phyloP scores from a whole-genome alignment of 2,113 vertebrate genomes.

The Pseudonaja textilis region DNA sequence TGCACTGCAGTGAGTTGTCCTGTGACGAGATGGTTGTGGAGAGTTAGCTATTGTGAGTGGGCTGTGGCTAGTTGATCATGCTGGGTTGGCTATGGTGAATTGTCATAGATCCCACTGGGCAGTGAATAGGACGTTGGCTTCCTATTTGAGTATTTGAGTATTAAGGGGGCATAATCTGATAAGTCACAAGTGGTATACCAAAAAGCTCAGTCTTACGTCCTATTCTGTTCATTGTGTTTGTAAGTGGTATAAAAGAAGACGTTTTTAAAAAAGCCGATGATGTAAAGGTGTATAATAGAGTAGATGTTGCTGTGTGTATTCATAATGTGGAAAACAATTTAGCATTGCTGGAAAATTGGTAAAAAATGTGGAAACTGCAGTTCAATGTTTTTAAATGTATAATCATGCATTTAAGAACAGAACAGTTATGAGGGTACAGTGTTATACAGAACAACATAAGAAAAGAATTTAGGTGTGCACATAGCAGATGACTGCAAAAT shows the following conservation, averaged over 20 bases:
- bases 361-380: background rate
- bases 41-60: too few species aligned
- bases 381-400: background rate
- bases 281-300: background rate
- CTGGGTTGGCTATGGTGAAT: too few species aligned
- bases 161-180: too few species aligned
- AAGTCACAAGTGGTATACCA: background rate
- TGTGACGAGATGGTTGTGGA: too few species aligned
- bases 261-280: background rate
- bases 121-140: too few species aligned
- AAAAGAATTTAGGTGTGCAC: background rate
- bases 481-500: background rate
- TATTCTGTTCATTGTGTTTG: background rate
- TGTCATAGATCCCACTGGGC: background rate
- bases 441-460: background rate
- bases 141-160: too few species aligned
- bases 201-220: background rate
- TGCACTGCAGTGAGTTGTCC: too few species aligned
- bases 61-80: too few species aligned
- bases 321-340: background rate
- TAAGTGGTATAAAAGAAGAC: background rate
- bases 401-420: background rate
- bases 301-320: background rate
- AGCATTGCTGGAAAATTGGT: background rate
- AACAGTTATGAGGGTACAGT: background rate